phyloP scores from a whole-genome alignment of 2,888 invertebrate species.

The Digitonthophagus gazella region DNA sequence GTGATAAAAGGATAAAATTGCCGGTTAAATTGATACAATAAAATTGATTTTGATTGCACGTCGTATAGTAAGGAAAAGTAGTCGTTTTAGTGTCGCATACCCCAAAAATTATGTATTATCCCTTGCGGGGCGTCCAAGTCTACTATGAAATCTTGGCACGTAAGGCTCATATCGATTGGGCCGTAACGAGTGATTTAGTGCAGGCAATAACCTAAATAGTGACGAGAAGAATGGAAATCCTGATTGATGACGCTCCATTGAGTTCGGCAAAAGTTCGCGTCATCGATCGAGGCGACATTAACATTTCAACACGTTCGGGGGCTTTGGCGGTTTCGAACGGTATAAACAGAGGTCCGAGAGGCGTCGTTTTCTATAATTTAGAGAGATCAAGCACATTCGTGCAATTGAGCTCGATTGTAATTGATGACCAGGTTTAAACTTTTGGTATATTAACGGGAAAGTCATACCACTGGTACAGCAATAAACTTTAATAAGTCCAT shows the following conservation, averaged over 20 bases:
- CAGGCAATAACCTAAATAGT: constrained; percentile 13
- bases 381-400: neutral
- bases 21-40: too few species aligned
- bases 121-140: neutral
- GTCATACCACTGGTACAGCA: neutral
- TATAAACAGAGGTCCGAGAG: constrained; percentile 14
- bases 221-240: constrained; percentile 17
- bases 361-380: neutral
- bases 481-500: neutral
- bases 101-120: neutral
- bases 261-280: constrained; percentile 3
- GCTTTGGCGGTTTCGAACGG: constrained; percentile 18
- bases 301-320: constrained; percentile 17
- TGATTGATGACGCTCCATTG: constrained; percentile 26
- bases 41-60: too few species aligned
- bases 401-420: neutral
- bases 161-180: neutral
- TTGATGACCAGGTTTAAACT: neutral
- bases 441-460: too few species aligned
- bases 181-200: neutral
- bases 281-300: constrained; percentile 16
- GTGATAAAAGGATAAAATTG: too few species aligned
- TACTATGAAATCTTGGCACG: neutral
- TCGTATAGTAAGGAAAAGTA: neutral
- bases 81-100: too few species aligned